Conservation (phyloP, 2,888 invertebrate genomes). For the Rhamphomyia laevipes region DNA sequence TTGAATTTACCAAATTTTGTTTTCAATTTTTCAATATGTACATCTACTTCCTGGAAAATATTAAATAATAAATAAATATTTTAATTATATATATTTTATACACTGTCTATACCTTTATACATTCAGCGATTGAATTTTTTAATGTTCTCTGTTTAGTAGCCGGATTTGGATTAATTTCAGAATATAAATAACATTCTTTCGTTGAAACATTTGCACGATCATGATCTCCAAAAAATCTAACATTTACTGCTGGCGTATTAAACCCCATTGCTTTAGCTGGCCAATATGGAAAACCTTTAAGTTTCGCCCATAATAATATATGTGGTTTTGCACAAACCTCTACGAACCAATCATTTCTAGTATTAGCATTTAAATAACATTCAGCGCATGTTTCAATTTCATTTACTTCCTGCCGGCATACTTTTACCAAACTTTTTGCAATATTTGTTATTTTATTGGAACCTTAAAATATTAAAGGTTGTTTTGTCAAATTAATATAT, state of each 20-base stretch:
- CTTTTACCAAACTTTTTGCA: conserved; percentile 69
- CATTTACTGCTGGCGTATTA: conserved; percentile 64
- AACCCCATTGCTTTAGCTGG: conserved; percentile 83
- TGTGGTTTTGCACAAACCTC: conserved; percentile 87
- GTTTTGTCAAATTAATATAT: neutral
- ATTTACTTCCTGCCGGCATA: conserved; percentile 76
- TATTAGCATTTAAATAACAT: conserved; percentile 80
- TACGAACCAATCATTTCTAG: conserved; percentile 76
- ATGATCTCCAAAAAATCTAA: conserved; percentile 90
- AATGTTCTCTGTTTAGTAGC: conserved; percentile 34
- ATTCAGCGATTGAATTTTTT: conserved; percentile 47
- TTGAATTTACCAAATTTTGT: conserved; percentile 59
- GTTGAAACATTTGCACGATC: conserved; percentile 84
- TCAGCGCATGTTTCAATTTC: conserved; percentile 91
- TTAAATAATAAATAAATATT: neutral
- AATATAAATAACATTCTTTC: conserved; percentile 73
- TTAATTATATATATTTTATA: neutral
- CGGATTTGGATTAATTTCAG: conserved; percentile 57
- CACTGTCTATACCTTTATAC: conserved; percentile 41
- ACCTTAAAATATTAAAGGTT: conserved; percentile 39
- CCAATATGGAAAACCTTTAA: conserved; percentile 96
- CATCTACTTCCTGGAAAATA: conserved; percentile 52
- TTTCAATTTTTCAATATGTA: conserved; percentile 61
- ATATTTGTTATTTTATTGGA: conserved; percentile 59
- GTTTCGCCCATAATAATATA: conserved; percentile 87